Percentiles rank a stretch among this genome's conserved stretches.
phyloP scores from a whole-genome alignment of 92 coral and sea anemone species.

The Ricordea florida region DNA sequence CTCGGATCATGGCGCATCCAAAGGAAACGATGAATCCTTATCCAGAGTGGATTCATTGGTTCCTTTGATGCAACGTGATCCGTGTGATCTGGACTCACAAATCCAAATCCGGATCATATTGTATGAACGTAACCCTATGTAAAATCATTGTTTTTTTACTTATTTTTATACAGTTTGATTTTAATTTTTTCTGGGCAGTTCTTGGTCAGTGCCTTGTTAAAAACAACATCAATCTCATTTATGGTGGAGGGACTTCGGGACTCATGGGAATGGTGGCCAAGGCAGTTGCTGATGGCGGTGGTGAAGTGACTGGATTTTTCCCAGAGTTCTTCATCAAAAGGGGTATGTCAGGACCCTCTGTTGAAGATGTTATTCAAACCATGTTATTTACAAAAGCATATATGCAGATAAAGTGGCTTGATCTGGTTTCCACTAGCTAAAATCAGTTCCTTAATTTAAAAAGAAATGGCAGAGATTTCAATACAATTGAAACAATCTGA shows the following conservation, averaged over 20 bases:
- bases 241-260: constrained; percentile 87
- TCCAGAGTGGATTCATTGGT: no score
- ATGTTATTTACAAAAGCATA: no score
- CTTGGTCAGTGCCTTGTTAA: constrained; percentile 77
- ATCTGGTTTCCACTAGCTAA: no score
- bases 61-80: no score
- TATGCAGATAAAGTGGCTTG: no score
- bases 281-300: constrained; percentile 74
- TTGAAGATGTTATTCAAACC: neutral
- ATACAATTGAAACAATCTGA: no score
- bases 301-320: constrained; percentile 83
- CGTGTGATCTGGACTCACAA: no score
- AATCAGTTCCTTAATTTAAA: no score
- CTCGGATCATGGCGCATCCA: no score
- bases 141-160: neutral
- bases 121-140: neutral
- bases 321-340: constrained; percentile 68
- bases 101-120: neutral
- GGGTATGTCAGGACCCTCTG: neutral
- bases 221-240: constrained; percentile 73
- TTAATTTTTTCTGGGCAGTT: constrained; percentile 24
- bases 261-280: constrained; percentile 83
- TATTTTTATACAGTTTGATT: neutral
- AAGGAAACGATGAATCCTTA: no score
- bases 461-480: no score